These are phyloP conservation scores for Cephus pygmeus DNA, from an alignment of 2,888 invertebrate genomes.

Conservation along the genomic window DNA sequence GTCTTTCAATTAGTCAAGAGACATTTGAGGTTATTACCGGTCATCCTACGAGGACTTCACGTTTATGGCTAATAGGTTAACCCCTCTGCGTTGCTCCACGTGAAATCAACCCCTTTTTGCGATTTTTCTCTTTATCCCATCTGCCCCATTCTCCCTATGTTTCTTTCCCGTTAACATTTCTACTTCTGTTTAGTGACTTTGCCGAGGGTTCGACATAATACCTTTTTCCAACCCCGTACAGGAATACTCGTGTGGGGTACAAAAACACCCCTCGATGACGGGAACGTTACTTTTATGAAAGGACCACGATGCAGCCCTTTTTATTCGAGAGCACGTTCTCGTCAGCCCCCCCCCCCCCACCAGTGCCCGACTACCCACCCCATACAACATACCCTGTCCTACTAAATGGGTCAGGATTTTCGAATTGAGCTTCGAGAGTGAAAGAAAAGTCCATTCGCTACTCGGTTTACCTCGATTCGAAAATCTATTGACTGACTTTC, in stretches of 20 bases:
- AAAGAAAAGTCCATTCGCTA: neutral
- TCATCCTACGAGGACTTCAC: neutral
- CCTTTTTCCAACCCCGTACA: constrained; percentile 27
- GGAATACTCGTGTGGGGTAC: neutral
- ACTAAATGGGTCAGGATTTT: neutral
- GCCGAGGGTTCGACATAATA: constrained; percentile 39
- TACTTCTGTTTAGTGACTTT: constrained; percentile 34
- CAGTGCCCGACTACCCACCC: neutral
- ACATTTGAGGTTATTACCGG: constrained; percentile 17
- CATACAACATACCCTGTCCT: neutral
- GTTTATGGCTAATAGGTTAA: neutral
- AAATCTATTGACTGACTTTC: neutral
- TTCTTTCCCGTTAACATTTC: constrained; percentile 10
- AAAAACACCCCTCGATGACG: neutral
- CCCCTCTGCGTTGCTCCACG: constrained; percentile 1
- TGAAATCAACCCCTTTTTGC: neutral
- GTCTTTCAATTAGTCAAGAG: constrained; percentile 21
- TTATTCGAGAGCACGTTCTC: constrained; percentile 11
- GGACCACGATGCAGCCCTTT: constrained; percentile 6
- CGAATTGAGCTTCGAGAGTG: neutral
- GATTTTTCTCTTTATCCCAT: constrained; percentile 11
- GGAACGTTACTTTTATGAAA: constrained; percentile 2
- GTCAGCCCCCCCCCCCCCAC: constrained; percentile 9
- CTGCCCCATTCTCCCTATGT: constrained; percentile 22
- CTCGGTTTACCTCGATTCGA: neutral